Conservation (phyloP, 2,888 invertebrate genomes). For the Dryocosmus kuriphilus region DNA sequence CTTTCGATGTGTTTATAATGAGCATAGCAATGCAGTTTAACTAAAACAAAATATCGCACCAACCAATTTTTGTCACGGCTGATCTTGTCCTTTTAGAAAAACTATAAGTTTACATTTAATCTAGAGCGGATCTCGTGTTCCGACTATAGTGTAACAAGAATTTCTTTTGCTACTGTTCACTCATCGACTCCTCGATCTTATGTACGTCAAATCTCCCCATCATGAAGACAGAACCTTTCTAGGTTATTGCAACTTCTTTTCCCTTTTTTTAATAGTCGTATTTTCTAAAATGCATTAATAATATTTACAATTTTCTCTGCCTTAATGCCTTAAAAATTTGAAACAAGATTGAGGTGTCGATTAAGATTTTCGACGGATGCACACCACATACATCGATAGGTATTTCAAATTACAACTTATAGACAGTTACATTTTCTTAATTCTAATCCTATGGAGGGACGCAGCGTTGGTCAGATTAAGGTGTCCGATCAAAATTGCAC, state of each 20-base stretch:
- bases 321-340: background rate
- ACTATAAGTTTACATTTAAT: conserved; percentile 44
- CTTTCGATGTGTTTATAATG: too few relatives aligned
- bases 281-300: conserved; percentile 1
- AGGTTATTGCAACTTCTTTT: background rate
- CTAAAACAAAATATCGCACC: too few relatives aligned
- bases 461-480: conserved; percentile 60
- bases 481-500: conserved; percentile 37
- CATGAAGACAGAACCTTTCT: too few relatives aligned
- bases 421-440: conserved; percentile 61
- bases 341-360: conserved; percentile 57
- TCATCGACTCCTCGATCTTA: conserved; percentile 59
- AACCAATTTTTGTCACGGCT: too few relatives aligned
- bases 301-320: background rate
- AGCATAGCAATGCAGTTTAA: too few relatives aligned
- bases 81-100: conserved; percentile 23
- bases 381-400: conserved; percentile 54
- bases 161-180: conserved; percentile 64
- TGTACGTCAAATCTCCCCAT: conserved; percentile 24
- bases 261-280: background rate
- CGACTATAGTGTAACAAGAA: conserved; percentile 55
- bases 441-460: conserved; percentile 62
- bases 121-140: conserved; percentile 48
- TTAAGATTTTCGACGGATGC: conserved; percentile 55
- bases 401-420: conserved; percentile 61